Base-by-base conservation (phyloP, 2,113 vertebrate genomes). In the Fregetta grallaria region DNA sequence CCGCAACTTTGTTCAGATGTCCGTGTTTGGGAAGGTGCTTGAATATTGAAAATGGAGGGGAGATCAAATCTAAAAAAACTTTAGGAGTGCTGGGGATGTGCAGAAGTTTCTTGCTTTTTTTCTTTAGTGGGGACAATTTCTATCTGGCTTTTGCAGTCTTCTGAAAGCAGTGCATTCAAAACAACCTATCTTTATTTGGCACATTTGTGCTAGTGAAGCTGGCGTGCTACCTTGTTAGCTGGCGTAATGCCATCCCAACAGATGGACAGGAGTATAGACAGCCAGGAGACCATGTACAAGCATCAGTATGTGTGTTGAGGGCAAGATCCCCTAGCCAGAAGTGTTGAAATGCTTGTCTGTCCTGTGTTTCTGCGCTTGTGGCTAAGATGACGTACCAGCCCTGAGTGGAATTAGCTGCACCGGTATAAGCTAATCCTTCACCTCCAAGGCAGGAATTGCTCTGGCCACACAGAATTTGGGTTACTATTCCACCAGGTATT, bases 231-330 rank as follows among this genome's bases (percentile, higher is more conserved):
- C 97, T 96, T 89, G 86, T 76, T 80, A 95, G 88, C 96, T 98
- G 98, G 98, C 98, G 3, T 23, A 4, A 18, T 90, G 98, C 98
- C 98, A 98, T 91, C 45, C 82, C 75, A 97, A 95, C 98, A 98
- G 98, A 98, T 98, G 98, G 97, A 96, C 96, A 96, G 95, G 91
- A 96, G 78, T 53, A 78, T 79, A 97, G 97, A 94, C 97, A 96
- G 97, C 96, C 95, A 98, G 96, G 96, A 97, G 96, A 97, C 88
- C 96, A 90, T 97, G 97, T 95, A 94, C 81, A 94, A 97, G 93
- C 94, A 94, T 96, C 95, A 95, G 88, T 93, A 86, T 92, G 84
- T 96, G 86, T 94, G 96, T 96, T 61, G 94, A 97, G 97, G 97
- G 97, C 36, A 74, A 86, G 96, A 84, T 97, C 96, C 96, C 96